Conservation (phyloP, 2,888 invertebrate species). For the Dasypolia templi region DNA sequence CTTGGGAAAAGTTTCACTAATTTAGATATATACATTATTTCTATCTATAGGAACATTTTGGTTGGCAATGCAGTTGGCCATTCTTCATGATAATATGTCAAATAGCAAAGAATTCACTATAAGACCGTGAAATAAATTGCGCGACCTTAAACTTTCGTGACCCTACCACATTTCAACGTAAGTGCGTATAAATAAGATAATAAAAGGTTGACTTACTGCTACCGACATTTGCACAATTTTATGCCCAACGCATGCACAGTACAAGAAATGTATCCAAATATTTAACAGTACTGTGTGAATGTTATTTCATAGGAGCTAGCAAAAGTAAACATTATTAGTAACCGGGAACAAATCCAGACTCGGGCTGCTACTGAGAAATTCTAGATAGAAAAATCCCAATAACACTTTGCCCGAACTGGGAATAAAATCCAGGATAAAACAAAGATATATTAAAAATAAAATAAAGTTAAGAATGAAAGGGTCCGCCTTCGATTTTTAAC, state of each 20-base stretch:
- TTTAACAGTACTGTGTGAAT: conserved; percentile 7
- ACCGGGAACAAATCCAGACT: too few species aligned
- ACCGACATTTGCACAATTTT: conserved; percentile 45
- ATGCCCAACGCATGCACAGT: conserved; percentile 14
- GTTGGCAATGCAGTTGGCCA: conserved; percentile 20
- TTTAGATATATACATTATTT: too few species aligned
- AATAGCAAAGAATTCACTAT: conserved; percentile 65
- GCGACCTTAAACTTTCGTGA: conserved; percentile 71
- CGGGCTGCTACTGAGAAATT: too few species aligned
- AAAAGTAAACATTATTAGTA: neutral
- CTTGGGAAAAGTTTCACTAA: too few species aligned
- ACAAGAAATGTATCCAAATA: conserved; percentile 8
- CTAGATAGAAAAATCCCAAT: too few species aligned
- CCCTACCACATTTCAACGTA: conserved; percentile 63
- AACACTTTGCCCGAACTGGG: too few species aligned
- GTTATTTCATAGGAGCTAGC: neutral
- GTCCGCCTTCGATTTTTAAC: too few species aligned
- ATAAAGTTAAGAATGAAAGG: too few species aligned
- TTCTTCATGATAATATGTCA: conserved; percentile 54
- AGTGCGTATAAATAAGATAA: conserved; percentile 60
- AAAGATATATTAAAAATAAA: too few species aligned
- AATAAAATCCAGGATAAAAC: too few species aligned
- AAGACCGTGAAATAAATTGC: conserved; percentile 71
- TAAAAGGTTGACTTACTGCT: conserved; percentile 55
- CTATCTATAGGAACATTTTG: neutral